Base-by-base conservation (phyloP, 2,888 invertebrate species). In the Ashinkailepas kermadecensis region DNA sequence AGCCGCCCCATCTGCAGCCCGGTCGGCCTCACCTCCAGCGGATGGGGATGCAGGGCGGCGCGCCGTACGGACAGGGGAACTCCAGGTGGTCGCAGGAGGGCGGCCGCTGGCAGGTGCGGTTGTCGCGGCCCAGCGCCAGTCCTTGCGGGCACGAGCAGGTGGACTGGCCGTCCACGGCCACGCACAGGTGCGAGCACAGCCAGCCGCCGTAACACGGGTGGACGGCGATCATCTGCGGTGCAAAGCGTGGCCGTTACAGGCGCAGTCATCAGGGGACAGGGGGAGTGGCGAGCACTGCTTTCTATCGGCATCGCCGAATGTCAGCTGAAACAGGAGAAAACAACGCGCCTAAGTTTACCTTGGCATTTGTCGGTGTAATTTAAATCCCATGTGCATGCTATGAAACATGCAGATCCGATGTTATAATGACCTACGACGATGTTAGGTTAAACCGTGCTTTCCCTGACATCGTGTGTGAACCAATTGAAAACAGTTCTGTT, bases 71-170 rank as follows among this genome's bases (percentile, higher is more conserved):
- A 85, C 94, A 94, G 0, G 92, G 92, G 86, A 94, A 94, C 86
- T 92, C 92, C 84, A 92, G 92, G 1, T 90, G 89, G 0, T 92
- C 91, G 87, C 95, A 95, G 78, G 91, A 91, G 0, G 92, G 91
- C 21, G 91, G 88, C 0, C 91, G 90, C 18, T 91, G 90, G 85
- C 94, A 94, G 13, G 91, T 91, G 83, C 90, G 88, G 82, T 90
- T 90, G 85, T 92, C 91, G 90, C 88, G 39, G 21, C 82, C 83
- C 6, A 83, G 82, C 2, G 81, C 70, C 62, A 81, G 81, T 10
- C 82, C 82, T 12, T 74, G 79, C 6, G 84, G 83, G 39, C 84
- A 84, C 9, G 82, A 59, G 56, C 82, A 81, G n/a, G 25, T 18
- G 21, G 67, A 62, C 67, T n/a, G 67, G 21, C 62, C 67, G 56